A percentile compares a stretch with the other conserved stretches of the same genome.
Conservation (phyloP, 2,797 vertebrate species). For the Thalassophryne amazonica region DNA sequence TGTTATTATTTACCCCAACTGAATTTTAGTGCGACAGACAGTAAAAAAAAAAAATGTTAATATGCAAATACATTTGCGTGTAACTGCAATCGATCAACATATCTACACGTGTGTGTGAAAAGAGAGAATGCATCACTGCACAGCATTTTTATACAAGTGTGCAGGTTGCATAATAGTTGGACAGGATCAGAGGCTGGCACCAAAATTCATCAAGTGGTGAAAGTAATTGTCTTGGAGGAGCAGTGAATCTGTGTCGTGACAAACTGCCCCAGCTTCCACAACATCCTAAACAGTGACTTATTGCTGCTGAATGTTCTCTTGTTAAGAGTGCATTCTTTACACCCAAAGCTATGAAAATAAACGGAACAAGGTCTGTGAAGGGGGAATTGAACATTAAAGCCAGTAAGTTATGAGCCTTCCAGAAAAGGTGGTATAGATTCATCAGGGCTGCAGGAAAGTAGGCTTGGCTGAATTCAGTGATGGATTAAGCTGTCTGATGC, state of each 20-base stretch:
- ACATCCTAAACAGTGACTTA: constrained; percentile 25
- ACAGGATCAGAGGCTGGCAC: constrained; percentile 7
- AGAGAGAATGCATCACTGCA: constrained; percentile 27
- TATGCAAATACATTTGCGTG: too few species aligned
- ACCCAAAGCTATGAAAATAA: constrained; percentile 6
- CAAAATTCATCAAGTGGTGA: constrained; percentile 15
- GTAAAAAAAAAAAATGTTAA: too few species aligned
- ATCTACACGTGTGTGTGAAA: not conserved
- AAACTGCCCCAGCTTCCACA: constrained; percentile 4
- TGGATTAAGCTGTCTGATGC: constrained; percentile 57
- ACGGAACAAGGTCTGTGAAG: constrained; percentile 1
- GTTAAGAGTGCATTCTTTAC: constrained; percentile 24
- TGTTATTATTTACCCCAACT: too few species aligned
- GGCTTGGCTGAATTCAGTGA: constrained; percentile 49
- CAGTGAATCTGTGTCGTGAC: constrained; percentile 1
- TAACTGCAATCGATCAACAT: not conserved
- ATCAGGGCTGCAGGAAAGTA: constrained; percentile 40
- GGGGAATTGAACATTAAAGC: constrained; percentile 31
- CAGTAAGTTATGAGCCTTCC: constrained; percentile 31
- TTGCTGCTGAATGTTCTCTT: constrained; percentile 7
- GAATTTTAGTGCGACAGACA: too few species aligned
- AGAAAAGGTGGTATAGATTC: constrained; percentile 41
- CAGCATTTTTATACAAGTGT: constrained; percentile 35
- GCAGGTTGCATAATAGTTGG: constrained; percentile 37
- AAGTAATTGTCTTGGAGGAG: constrained; percentile 33